phyloP scores from a whole-genome alignment of 2,113 vertebrate genomes.

The Puntigrus tetrazona region DNA sequence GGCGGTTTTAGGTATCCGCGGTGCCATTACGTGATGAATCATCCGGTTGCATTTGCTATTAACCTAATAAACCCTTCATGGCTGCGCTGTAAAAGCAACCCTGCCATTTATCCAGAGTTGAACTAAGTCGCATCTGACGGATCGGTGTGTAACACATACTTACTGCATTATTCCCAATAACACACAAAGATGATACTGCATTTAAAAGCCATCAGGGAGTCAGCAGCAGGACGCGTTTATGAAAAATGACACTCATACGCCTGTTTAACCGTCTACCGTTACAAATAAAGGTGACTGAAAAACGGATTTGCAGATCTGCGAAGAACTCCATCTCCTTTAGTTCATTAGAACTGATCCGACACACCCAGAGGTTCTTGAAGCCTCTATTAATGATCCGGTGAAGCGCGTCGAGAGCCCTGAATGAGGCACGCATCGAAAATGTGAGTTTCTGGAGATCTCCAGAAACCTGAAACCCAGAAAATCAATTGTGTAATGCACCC shows the following conservation, averaged over 20 bases:
- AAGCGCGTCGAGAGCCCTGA: neutral
- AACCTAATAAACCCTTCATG: neutral
- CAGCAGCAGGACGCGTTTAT: neutral
- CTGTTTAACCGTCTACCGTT: neutral
- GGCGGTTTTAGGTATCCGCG: neutral
- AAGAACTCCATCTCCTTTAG: neutral
- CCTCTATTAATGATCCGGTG: neutral
- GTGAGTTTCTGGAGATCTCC: neutral
- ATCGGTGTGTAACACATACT: neutral
- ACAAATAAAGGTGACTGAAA: neutral
- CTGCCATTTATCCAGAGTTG: neutral
- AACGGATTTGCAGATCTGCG: neutral
- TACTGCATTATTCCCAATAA: slow-evolving; percentile 2
- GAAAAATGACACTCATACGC: neutral
- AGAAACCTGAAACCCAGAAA: neutral
- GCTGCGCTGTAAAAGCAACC: neutral
- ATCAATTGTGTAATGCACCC: neutral
- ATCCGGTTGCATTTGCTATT: neutral
- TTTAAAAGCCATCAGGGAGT: slow-evolving; percentile 16
- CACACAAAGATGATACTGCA: neutral
- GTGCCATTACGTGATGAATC: neutral
- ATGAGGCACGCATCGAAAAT: neutral
- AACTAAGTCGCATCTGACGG: neutral
- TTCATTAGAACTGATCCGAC: neutral
- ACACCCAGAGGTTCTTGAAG: neutral